A percentile compares a stretch with the other conserved stretches of the same genome.
Evolutionary conservation across 2,113 vertebrate genomes (phyloP).

Genomic region (Vulpes ferrilata): DNA sequence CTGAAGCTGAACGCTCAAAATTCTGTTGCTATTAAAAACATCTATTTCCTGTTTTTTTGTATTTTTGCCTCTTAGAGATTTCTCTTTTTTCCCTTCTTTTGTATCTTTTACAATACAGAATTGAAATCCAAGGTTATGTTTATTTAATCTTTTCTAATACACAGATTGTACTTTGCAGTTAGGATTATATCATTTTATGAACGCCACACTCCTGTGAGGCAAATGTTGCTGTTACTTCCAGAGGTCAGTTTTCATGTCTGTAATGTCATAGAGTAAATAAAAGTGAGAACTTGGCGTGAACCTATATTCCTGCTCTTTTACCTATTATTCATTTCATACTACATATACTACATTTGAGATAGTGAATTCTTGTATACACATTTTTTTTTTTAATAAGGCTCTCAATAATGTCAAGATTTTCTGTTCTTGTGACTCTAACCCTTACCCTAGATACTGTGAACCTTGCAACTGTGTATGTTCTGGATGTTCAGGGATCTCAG

Average conservation of each 20-base stretch:
- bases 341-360: slow-evolving; percentile 3
- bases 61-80: not conserved
- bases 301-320: not conserved
- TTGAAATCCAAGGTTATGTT: slow-evolving; percentile 16
- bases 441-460: not conserved
- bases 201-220: not conserved
- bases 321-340: not conserved
- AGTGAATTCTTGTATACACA: not conserved
- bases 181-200: slow-evolving; percentile 43
- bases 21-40: not conserved
- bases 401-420: slow-evolving; percentile 13
- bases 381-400: not conserved
- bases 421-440: not conserved
- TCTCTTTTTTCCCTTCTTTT: not conserved
- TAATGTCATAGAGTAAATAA: not conserved
- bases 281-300: not conserved
- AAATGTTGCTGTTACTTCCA: slow-evolving; percentile 32
- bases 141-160: slow-evolving; percentile 31
- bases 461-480: not conserved
- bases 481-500: not conserved
- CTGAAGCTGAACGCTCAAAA: not conserved
- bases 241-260: not conserved
- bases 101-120: not conserved
- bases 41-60: not conserved
- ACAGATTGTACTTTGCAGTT: not conserved